These are phyloP conservation scores for Theristicus caerulescens DNA, from an alignment of 2,113 vertebrate species.

Conservation along the genomic window DNA sequence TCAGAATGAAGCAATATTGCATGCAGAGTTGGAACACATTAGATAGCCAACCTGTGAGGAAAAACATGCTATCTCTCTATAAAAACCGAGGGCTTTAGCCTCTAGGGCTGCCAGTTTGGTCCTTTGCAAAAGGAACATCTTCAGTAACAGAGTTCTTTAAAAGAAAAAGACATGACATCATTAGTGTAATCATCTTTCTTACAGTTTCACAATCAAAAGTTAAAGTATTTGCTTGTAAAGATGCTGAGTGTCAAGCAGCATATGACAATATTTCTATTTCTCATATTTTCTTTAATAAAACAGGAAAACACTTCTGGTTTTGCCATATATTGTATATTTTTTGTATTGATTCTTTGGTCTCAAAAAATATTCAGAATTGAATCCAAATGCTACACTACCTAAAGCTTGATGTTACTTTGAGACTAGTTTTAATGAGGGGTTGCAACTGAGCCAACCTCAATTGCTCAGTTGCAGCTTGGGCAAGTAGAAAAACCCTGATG, in stretches of 20 bases:
- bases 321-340: not conserved
- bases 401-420: slow-evolving; percentile 69
- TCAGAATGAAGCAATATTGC: not conserved
- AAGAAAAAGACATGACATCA: not conserved
- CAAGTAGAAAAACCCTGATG: slow-evolving; percentile 63
- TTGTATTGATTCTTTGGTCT: slow-evolving; percentile 48
- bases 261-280: slow-evolving; percentile 52
- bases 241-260: slow-evolving; percentile 2
- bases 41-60: not conserved
- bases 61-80: not conserved
- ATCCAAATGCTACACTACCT: slow-evolving; percentile 64
- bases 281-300: slow-evolving; percentile 40
- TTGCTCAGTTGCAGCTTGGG: slow-evolving; percentile 68
- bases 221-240: slow-evolving; percentile 29
- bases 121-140: not conserved
- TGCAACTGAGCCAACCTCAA: slow-evolving; percentile 66
- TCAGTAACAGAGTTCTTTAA: not conserved
- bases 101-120: not conserved
- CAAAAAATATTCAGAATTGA: slow-evolving; percentile 55
- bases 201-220: not conserved
- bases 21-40: not conserved
- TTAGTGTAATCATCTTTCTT: not conserved
- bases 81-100: not conserved
- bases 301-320: not conserved
- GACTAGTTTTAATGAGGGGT: slow-evolving; percentile 74